Base-by-base conservation (phyloP, 2,113 vertebrate genomes). In the Gallinago paraguaiae region DNA sequence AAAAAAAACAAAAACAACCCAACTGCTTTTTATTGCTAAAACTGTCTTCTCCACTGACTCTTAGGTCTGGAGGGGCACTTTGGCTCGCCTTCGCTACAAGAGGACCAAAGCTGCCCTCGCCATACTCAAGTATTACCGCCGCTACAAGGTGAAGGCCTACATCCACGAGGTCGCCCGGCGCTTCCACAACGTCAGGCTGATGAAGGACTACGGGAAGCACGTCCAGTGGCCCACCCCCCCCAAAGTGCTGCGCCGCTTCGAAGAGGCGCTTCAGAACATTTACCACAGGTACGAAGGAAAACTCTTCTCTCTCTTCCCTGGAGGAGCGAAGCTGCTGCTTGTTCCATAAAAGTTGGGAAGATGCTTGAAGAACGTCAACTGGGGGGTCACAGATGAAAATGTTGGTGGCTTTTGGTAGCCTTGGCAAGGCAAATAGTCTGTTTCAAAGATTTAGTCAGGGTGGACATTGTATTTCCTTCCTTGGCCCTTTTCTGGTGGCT, bases 31-130 rank as follows among this genome's bases (percentile, higher is more conserved):
- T 11, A 2, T 31, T 45, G 17, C 54, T 86, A 9, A 82, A 53
- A 9, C 46, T 6, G 3, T 54, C 54, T 31, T 85, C 51, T 82
- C 85, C 51, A 0, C n/a, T 9, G 3, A 2, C 60, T 18, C 17
- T 0, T 91, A 99, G 99, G 98, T 99, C 22, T 99, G 99, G 99
- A 97, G 99, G 46, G 99, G 99, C 63, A 98, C 99, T 3, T 78
- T 99, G 67, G 99, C 99, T 71, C 98, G 99, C 30, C 98, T 98
- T 95, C 98, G 97, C 31, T 99, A 99, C 91, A 98, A 98, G 89
- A 98, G 98, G 60, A 99, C 99, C 50, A 97, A 96, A 45, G 99
- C 99, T 0, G 99, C 98, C 2, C 97, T 99, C 56, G 96, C 96
- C 8, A 99, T 99, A 80, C 94, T 98, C 77, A 97, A 93, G 51